phyloP scores from a whole-genome alignment of 2,113 vertebrate species.

The Orthonyx spaldingii region DNA sequence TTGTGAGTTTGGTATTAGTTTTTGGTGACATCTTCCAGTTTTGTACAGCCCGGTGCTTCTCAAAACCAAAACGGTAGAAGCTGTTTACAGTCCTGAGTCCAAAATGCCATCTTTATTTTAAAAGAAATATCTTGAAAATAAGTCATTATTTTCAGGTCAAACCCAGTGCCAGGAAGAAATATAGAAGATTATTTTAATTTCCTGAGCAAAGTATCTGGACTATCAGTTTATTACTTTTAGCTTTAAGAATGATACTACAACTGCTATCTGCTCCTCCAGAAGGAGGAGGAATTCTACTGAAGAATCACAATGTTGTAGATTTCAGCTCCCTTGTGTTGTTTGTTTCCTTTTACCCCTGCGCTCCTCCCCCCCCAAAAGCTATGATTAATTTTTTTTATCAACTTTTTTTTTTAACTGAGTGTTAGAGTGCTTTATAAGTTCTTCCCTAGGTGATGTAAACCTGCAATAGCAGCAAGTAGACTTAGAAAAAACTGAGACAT shows the following conservation, averaged over 20 bases:
- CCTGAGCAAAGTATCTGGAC: neutral
- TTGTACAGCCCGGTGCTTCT: neutral
- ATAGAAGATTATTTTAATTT: neutral
- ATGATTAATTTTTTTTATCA: neutral
- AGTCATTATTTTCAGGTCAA: neutral
- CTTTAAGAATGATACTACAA: neutral
- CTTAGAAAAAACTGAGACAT: neutral
- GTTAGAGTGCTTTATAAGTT: neutral
- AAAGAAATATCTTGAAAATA: neutral
- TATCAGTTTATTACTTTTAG: neutral
- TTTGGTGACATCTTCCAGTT: neutral
- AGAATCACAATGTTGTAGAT: neutral
- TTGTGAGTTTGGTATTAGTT: neutral
- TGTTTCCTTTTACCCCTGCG: neutral
- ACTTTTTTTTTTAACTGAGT: neutral
- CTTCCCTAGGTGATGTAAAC: neutral
- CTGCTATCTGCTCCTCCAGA: neutral
- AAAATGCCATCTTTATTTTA: neutral
- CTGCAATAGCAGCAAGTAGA: neutral
- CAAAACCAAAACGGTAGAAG: neutral
- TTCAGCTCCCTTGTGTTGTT: neutral
- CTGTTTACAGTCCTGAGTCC: neutral
- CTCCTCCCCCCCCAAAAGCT: accelerated
- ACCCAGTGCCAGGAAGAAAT: neutral
- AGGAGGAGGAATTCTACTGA: neutral